Conservation (phyloP, 2,888 invertebrate genomes). For the Tipula confusa region DNA sequence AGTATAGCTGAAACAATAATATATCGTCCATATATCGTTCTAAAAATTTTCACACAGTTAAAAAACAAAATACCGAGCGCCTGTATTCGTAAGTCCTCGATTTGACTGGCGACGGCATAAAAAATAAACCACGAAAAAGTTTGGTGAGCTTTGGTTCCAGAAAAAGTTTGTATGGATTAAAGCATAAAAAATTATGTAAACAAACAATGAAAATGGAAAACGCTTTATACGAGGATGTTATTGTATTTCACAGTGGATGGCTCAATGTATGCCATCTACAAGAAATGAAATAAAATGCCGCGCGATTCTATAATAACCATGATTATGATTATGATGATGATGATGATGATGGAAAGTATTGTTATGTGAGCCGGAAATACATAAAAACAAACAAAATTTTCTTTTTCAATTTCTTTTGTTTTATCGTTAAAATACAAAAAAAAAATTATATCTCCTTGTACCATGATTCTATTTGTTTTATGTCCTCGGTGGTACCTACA, state of each 20-base stretch:
- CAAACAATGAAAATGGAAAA: too few species aligned
- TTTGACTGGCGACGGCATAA: too few species aligned
- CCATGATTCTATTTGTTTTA: not conserved
- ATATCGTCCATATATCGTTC: too few species aligned
- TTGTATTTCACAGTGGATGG: not conserved
- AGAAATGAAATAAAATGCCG: not conserved
- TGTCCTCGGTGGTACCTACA: not conserved
- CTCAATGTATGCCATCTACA: not conserved
- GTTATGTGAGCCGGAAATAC: not conserved
- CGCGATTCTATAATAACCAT: not conserved
- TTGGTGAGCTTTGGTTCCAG: too few species aligned
- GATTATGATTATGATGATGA: slow-evolving; percentile 16
- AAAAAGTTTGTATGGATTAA: too few species aligned
- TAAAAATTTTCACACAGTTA: too few species aligned
- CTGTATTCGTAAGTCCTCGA: too few species aligned
- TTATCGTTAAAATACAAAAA: not conserved
- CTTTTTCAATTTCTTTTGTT: too few species aligned
- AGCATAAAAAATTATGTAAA: too few species aligned
- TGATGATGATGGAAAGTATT: not conserved
- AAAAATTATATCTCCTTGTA: not conserved
- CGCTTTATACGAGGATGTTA: not conserved
- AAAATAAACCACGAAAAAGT: too few species aligned
- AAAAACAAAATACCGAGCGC: too few species aligned
- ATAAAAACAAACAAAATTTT: not conserved
- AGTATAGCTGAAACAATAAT: too few species aligned